Base-by-base conservation (phyloP, 2,113 vertebrate genomes). In the Vireo altiloquus region DNA sequence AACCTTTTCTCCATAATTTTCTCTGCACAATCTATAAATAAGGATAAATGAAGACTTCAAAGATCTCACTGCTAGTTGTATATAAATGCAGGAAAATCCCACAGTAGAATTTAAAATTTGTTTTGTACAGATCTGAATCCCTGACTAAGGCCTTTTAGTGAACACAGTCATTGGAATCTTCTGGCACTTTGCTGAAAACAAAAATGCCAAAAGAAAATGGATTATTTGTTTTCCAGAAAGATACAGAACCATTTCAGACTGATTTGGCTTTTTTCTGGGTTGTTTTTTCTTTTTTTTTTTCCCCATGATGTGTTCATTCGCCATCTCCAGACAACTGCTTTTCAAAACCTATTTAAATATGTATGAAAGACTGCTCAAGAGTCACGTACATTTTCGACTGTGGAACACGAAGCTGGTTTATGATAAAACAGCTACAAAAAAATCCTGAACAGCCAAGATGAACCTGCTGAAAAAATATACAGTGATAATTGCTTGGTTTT, bases 311-410 rank as follows among this genome's bases (percentile, higher is more conserved):
- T 3, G 19, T 59, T 82, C 57, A 72, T 78, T 92, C 11, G 8
- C 93, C 91, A 91, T 79, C 75, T 83, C 94, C 82, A 92, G 90
- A 95, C 68, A 88, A 91, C 75, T 60, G 89, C 53, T 50, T 72
- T 28, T 84, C 76, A 90, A 76, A 95, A 39, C 1, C 60, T 80
- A 71, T 65, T 89, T 89, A 95, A 96, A 92, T 93, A 89, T 90
- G 92, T 37, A 82, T 94, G 94, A 84, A 81, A 82, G 52, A 35
- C 54, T 84, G 90, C 80, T 91, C 42, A 65, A 16, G 5, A 87
- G 80, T 91, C 95, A 94, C 80, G 79, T 91, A 93, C 87, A 9
- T 91, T 92, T 92, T 15, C 75, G 40, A 46, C 59, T 13, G n/a
- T 13, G n/a, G 50, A 91, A 64, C 21, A 64, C 0, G 3, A 15